These are phyloP conservation scores for Gambusia holbrooki DNA, from an alignment of 2,113 vertebrate species.

Conservation along the genomic window DNA sequence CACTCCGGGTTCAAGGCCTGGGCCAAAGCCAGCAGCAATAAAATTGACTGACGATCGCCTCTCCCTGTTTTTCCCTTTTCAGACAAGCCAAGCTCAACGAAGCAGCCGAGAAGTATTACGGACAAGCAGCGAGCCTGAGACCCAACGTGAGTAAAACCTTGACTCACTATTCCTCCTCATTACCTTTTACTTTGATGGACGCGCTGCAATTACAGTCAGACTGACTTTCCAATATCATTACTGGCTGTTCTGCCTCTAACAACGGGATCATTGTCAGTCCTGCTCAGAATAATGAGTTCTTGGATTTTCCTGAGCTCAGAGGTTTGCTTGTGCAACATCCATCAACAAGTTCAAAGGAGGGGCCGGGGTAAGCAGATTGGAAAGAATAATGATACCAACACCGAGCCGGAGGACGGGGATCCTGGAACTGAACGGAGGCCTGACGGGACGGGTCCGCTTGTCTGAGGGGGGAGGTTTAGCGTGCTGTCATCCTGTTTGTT, in stretches of 20 bases:
- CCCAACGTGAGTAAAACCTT: constrained; percentile 89
- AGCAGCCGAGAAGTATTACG: constrained; percentile 94
- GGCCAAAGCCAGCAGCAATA: constrained; percentile 61
- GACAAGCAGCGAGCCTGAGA: constrained; percentile 91
- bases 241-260: constrained; percentile 36
- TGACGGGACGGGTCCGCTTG: constrained; percentile 39
- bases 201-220: constrained; percentile 29
- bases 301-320: constrained; percentile 36
- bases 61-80: constrained; percentile 66
- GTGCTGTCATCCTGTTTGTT: constrained; percentile 59
- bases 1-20: constrained; percentile 66
- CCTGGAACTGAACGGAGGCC: constrained; percentile 48
- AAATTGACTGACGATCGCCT: constrained; percentile 70
- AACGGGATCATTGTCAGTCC: constrained; percentile 58
- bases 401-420: constrained; percentile 42
- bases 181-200: constrained; percentile 47
- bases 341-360: constrained; percentile 72
- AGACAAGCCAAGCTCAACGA: constrained; percentile 98
- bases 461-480: constrained; percentile 45
- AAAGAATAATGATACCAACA: constrained; percentile 72
- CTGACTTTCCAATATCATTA: constrained; percentile 47
- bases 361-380: constrained; percentile 44
- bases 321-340: constrained; percentile 68
- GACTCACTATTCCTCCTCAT: constrained; percentile 30
- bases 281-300: constrained; percentile 26